Base-by-base conservation (phyloP, 2,113 vertebrate genomes). In the Maylandia zebra region DNA sequence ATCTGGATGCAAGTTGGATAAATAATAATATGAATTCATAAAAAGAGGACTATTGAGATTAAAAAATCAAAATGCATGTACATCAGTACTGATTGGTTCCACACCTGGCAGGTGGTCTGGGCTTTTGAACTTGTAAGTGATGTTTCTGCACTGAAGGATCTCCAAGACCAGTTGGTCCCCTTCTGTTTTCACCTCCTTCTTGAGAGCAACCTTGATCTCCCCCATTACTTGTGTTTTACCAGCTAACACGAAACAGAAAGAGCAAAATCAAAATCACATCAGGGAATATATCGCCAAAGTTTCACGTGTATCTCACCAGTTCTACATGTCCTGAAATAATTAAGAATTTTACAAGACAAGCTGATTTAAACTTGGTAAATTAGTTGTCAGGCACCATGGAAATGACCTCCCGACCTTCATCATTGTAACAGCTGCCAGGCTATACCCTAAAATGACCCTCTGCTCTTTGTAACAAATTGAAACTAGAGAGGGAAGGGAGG, bases 91-190 rank as follows among this genome's bases (percentile, higher is more conserved):
- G 17, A 79, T 1, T 19, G 81, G 36, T 82, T 71, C 10, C 88
- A 19, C 96, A 99, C 98, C 99, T 98, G 99, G 99, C 74, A 99
- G 97, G 92, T 99, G 98, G 95, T 99, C 99, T 19, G 99, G 98
- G 92, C 98, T 99, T 96, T 99, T 99, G 96, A 99, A 99, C 94
- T 99, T 99, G 95, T 99, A 99, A 81, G 99, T 99, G 89, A 99
- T 99, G 94, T 99, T 99, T 94, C 99, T 98, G 95, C 99, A 99
- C 61, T 99, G 99, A 88, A 99, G 98, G 59, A 99, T 97, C 96
- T 99, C 99, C 92, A 99, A 97, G 74, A 98, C 97, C 84, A 99
- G 95, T 88, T 99, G 98, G 92, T 99, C 98, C 64, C 99, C 99
- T 87, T 99, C 99, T 81, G 98, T 99, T 96, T 99, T 99, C 97